Evolutionary conservation across 2,888 invertebrate genomes (phyloP).

Genomic region (Athalia cordata): DNA sequence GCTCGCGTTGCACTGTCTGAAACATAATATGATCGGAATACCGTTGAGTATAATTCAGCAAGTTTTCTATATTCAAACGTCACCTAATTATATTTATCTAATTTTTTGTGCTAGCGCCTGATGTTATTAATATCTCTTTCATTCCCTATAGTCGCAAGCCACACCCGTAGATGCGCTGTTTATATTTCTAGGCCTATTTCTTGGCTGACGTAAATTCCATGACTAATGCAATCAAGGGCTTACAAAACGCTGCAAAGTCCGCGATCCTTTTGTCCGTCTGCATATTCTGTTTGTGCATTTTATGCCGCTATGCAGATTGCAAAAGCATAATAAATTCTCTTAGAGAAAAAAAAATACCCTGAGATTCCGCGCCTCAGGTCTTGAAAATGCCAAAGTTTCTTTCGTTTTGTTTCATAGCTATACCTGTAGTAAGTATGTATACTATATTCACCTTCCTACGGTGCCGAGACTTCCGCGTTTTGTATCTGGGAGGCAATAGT

Average conservation of each 20-base stretch:
- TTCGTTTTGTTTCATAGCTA: neutral
- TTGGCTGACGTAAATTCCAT: constrained; percentile 60
- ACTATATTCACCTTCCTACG: constrained; percentile 79
- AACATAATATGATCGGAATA: constrained; percentile 49
- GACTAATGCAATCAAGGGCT: constrained; percentile 63
- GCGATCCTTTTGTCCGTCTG: neutral
- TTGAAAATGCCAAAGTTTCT: neutral
- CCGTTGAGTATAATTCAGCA: too few relatives aligned
- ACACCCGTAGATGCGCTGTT: neutral
- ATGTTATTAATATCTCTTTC: neutral
- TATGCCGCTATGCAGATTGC: neutral
- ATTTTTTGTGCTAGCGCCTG: too few relatives aligned
- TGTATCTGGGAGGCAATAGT: constrained; percentile 86
- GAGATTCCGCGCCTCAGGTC: neutral
- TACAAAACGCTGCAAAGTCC: constrained; percentile 47
- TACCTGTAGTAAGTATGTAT: neutral
- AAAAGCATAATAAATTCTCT: constrained; percentile 8
- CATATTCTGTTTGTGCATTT: neutral
- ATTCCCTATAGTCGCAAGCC: neutral
- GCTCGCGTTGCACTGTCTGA: constrained; percentile 84
- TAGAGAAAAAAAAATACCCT: neutral
- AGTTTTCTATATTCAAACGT: too few relatives aligned
- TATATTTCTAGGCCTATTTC: constrained; percentile 59
- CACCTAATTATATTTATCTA: too few relatives aligned
- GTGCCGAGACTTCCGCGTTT: constrained; percentile 86